phyloP scores from a whole-genome alignment of 2,797 vertebrate species.

The Halcyon leucocephala region DNA sequence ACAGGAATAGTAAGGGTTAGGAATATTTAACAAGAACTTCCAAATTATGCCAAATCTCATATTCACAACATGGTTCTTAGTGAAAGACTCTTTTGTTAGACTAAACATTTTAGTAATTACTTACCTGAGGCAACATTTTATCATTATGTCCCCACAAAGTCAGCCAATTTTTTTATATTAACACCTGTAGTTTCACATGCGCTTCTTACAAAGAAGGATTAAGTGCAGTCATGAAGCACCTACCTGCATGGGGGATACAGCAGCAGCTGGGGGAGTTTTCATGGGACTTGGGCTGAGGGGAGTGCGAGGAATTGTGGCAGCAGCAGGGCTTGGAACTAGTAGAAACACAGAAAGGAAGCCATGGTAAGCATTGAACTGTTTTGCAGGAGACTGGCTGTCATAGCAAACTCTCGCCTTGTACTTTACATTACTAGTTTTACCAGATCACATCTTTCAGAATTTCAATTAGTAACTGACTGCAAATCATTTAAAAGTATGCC shows the following conservation, averaged over 20 bases:
- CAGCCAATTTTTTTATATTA: not conserved
- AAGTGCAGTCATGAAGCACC: not conserved
- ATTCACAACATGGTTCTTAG: not conserved
- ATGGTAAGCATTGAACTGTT: not conserved
- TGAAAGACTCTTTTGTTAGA: not conserved
- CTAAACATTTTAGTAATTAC: not conserved
- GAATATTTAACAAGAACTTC: not conserved
- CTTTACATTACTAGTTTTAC: conserved; percentile 13
- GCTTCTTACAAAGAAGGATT: not conserved
- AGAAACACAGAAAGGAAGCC: not conserved
- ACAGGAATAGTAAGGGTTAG: not conserved
- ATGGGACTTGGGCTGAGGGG: conserved; percentile 96
- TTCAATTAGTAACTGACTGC: conserved; percentile 40
- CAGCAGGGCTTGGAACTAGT: conserved; percentile 77
- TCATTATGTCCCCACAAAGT: not conserved
- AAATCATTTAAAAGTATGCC: conserved; percentile 30
- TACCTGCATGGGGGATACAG: conserved; percentile 96
- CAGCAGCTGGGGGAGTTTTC: conserved; percentile 95
- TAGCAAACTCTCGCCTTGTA: not conserved
- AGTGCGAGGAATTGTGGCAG: conserved; percentile 88
- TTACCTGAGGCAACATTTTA: not conserved
- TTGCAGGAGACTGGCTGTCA: not conserved
- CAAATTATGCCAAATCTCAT: not conserved
- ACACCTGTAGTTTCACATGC: not conserved
- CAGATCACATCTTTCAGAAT: conserved; percentile 18